Evolutionary conservation across 2,113 vertebrate species (phyloP).

Genomic region (Hyperoodon ampullatus): DNA sequence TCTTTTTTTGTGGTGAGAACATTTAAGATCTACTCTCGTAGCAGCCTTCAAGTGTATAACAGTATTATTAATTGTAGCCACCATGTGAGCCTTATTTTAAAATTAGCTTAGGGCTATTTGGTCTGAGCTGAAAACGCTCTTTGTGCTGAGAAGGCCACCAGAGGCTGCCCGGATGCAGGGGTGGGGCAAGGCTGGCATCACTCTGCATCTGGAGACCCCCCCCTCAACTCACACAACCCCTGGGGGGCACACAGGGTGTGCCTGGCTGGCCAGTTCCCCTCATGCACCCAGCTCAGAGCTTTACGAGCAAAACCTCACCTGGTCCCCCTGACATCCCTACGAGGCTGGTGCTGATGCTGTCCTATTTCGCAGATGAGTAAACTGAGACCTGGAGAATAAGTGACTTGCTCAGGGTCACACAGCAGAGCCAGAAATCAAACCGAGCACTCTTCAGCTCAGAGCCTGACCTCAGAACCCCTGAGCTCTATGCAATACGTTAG

Average conservation of each 20-base stretch:
- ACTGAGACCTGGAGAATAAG: background rate
- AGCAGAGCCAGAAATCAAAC: background rate
- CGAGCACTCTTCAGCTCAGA: background rate
- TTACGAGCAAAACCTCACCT: fast-evolving
- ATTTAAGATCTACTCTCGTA: background rate
- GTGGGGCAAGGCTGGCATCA: background rate
- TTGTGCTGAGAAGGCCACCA: background rate
- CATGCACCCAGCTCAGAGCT: background rate
- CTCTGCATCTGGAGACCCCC: background rate
- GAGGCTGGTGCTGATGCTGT: no score
- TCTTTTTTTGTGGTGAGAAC: background rate
- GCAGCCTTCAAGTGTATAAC: background rate
- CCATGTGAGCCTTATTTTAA: background rate
- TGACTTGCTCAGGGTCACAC: background rate
- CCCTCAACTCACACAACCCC: background rate
- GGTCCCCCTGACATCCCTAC: fast-evolving
- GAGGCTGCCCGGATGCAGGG: background rate
- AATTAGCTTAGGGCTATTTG: background rate
- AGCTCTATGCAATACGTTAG: fast-evolving
- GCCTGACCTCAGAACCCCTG: background rate
- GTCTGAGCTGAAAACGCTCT: background rate
- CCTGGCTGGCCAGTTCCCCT: background rate
- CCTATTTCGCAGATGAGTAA: background rate
- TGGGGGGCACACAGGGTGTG: background rate
- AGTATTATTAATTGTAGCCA: fast-evolving